Evolutionary conservation across 2,888 invertebrate genomes (phyloP), one percentile per base, ranked within the genome.

Genomic region (Drosophila melanocephala): DNA sequence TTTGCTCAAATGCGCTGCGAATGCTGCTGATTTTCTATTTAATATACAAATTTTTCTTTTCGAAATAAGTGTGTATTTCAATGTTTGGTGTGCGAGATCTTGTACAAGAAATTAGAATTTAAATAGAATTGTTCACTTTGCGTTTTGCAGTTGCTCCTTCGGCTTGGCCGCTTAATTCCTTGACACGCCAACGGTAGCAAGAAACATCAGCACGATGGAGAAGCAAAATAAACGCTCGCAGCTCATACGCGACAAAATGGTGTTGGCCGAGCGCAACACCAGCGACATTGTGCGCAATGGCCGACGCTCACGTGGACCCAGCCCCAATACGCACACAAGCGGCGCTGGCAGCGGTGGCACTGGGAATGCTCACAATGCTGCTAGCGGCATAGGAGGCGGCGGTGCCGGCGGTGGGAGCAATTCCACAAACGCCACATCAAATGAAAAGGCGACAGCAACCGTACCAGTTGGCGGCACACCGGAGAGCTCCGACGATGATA

Each of bases 401-500:
- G 39, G 57, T 28, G 62, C 55, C 5, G 68, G 59, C 9, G 79
- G 58, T 30, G 80, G 71, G n/a, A 68, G 66, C 22, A 72, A 83
- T 44, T 69, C 81, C 3, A 71, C 76, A 28, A 89, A 87, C 57
- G 60, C 85, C 47, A 51, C 64, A 10, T 32, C 59, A 1, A 81
- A 83, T 52, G 86, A 86, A 14, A 86, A 86, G 64, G 55, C 69
- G 19, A 64, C 75, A 51, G 51, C 74, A 37, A 67, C 72, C 55
- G 86, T 63, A 71, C 80, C 87, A 93, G 85, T 92, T 33, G 83
- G 91, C 35, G 96, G 95, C 92, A 96, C 96, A 92, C 96, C 96
- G 81, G 97, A 97, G 92, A 97, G 96, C 92, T 97, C 97, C 85
- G 97, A 97, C 92, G 97, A 97, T 92, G 97, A 97, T 94, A 97